These are phyloP conservation scores for Lithophane leautieri DNA, from an alignment of 2,888 invertebrate genomes.

Conservation along the genomic window DNA sequence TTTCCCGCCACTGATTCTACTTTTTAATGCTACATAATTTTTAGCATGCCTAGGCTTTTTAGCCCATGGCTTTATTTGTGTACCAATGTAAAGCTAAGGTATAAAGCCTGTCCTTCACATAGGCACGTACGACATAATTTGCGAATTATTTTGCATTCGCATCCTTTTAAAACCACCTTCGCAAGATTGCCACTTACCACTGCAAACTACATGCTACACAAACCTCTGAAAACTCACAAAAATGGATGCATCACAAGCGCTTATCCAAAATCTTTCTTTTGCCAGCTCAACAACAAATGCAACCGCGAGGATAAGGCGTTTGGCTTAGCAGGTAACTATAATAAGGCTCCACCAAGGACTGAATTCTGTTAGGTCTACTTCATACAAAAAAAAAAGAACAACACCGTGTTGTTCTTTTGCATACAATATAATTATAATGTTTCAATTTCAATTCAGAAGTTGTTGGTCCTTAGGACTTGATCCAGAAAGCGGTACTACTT, in stretches of 20 bases:
- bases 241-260: background rate
- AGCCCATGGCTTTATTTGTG: background rate
- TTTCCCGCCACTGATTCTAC: conserved; percentile 39
- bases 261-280: background rate
- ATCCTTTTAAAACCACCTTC: background rate
- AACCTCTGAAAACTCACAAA: background rate
- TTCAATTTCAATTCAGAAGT: no score
- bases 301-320: background rate
- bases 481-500: background rate
- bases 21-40: background rate
- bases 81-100: background rate
- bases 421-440: no score
- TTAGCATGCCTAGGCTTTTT: conserved; percentile 3
- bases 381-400: no score
- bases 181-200: background rate
- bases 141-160: background rate
- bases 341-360: background rate
- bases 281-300: background rate
- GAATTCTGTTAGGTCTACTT: no score
- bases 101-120: background rate
- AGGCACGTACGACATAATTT: background rate
- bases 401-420: no score
- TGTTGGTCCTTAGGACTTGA: no score
- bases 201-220: background rate
- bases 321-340: background rate